Base-by-base conservation (phyloP, 2,888 invertebrate genomes). In the Nomada ruficornis region DNA sequence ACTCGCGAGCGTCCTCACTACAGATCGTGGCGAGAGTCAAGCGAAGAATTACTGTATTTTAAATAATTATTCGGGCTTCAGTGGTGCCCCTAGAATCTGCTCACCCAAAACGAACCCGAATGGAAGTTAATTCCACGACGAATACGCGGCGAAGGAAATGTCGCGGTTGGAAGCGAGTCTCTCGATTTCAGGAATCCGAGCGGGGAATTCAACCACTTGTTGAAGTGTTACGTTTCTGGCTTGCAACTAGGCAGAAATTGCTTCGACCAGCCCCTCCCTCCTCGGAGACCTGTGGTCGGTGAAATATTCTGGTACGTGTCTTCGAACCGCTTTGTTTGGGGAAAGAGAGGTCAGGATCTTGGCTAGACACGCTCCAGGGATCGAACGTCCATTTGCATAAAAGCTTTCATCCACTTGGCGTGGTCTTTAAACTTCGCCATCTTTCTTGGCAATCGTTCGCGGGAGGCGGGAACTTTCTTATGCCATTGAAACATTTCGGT, bases 181-280 rank as follows among this genome's bases (percentile, higher is more conserved):
- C n/a, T 23, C 36, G n/a, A 13, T 44, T 50, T 76, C 50, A 29
- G 57, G 36, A 60, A 63, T 52, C 18, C 52, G 23, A 23, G 36
- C 1, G 13, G n/a, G 52, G 23, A 20, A 68, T 13, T 54, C 70
- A 36, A 77, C 79, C 79, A 80, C 79, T 80, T 80, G 79, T 80
- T 80, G 79, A 65, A 26, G 52, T 50, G 59, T 59, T 23, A 60
- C 68, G 50, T 77, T 63, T 26, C 63, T 2, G 57, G 36, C 18
- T 13, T 13, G 55, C 29, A 50, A 26, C 15, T 2, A 10, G 18
- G 13, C n/a, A 26, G n/a, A 54, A 70, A 80, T 59, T 52, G 59
- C 52, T 63, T 47, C 63, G 63, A 42, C 15, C 42, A 26, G 13
- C 7, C 13, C 10, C 9, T 1, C 10, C 15, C 47, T 3, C 18